phyloP scores from a whole-genome alignment of 2,797 vertebrate genomes.

The Halcyon badia region DNA sequence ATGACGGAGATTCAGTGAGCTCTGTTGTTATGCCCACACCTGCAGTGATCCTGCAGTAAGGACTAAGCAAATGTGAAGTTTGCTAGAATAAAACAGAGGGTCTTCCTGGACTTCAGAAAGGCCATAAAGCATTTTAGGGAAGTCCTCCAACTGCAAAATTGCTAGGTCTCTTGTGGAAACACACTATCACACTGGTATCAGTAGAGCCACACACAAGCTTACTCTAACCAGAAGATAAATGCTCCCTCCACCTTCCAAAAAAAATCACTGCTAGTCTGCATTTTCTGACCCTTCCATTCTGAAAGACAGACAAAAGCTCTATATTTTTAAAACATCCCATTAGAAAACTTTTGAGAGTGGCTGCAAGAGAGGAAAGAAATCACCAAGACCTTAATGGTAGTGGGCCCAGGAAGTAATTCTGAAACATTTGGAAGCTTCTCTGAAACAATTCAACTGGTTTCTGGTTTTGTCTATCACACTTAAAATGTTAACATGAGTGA shows the following conservation, averaged over 20 bases:
- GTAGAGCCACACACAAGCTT: not conserved
- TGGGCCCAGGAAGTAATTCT: not conserved
- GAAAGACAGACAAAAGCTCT: not conserved
- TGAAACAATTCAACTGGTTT: not conserved
- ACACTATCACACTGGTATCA: not conserved
- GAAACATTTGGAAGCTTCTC: not conserved
- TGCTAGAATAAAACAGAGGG: not conserved
- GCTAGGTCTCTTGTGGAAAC: not conserved
- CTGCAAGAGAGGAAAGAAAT: not conserved
- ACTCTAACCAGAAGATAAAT: not conserved
- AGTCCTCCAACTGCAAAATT: not conserved
- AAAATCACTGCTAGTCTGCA: not conserved
- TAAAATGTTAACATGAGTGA: not conserved
- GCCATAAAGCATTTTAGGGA: not conserved
- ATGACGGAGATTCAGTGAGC: not conserved
- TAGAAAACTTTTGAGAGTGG: not conserved
- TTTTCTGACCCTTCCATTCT: not conserved
- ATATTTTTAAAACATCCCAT: not conserved
- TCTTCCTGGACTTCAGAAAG: not conserved
- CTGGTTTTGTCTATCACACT: not conserved
- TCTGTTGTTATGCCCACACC: not conserved
- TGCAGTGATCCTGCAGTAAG: slow-evolving; percentile 3
- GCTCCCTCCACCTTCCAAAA: not conserved
- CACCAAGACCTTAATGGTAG: not conserved
- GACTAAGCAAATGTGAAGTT: not conserved